A percentile compares a stretch with the other conserved stretches of the same genome.
Evolutionary conservation across 2,113 vertebrate species (phyloP).

Genomic region (Dipodomys stephensi): DNA sequence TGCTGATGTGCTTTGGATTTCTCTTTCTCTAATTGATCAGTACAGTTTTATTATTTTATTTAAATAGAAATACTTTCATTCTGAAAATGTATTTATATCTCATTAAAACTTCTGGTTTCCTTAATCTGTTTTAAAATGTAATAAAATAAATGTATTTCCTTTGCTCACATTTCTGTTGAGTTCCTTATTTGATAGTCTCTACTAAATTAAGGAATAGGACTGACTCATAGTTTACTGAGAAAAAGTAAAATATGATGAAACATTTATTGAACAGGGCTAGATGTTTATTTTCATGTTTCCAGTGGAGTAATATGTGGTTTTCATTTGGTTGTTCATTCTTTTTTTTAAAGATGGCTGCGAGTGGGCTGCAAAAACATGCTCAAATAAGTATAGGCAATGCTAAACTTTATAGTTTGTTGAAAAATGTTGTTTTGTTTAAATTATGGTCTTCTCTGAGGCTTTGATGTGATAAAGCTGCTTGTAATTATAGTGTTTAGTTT

Average conservation of each 20-base stretch:
- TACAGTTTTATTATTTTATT: neutral
- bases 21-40: neutral
- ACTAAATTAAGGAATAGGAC: too few relatives aligned
- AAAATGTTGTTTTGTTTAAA: neutral
- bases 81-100: neutral
- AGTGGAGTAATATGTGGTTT: neutral
- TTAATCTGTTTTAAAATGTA: neutral
- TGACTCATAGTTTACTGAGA: neutral
- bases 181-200: neutral
- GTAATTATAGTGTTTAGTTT: neutral
- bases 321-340: too few relatives aligned
- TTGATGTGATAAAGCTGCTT: neutral
- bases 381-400: neutral
- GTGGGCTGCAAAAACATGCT: neutral
- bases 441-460: neutral
- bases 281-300: neutral
- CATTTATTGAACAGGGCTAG: neutral
- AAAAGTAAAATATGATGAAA: conserved; percentile 15
- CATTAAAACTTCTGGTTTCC: neutral
- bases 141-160: conserved; percentile 6
- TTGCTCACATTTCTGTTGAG: neutral
- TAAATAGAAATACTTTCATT: neutral
- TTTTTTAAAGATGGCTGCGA: neutral
- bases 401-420: neutral
- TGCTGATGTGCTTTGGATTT: neutral